Evolutionary conservation across 2,888 invertebrate species (phyloP), one percentile per base, ranked within the genome.

Genomic region (Microplitis deprimator): DNA sequence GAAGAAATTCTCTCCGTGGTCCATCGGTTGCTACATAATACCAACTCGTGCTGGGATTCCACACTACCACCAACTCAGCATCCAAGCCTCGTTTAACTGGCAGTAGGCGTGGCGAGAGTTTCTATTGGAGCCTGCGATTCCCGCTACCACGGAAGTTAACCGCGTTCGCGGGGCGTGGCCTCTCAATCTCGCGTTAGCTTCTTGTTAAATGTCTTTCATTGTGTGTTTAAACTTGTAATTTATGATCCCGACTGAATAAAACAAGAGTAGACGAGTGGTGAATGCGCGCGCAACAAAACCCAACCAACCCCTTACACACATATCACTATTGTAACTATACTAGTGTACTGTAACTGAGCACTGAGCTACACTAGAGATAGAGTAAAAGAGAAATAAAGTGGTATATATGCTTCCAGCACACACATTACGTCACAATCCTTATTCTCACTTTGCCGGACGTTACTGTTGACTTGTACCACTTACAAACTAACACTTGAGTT

Each of bases 201-300:
- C 89, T 89, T 90, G 89, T 90, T 90, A 90, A 90, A 89, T 89
- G 89, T 90, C 89, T 90, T 90, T 90, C 89, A 90, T 90, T 89
- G 89, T 89, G 89, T 90, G 89, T 89, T 90, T 90, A 90, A 90
- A 90, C 89, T 89, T 89, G 89, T 90, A 88, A 90, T 90, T 89
- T 90, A 90, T 90, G 89, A 90, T 89, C 87, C 89, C 87, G 89
- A 90, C 89, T 90, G 89, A 89, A 90, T 90, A 90, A 90, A 89
- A 89, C 89, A 89, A 88, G 88, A 89, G 50, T 50, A 50, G 88
- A 61, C 78, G 79, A 80, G 29, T 29, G 29, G 29, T 29, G 29
- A 29, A 29, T 29, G 77, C 77, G 83, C 79, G 70, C 75, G 77
- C 71, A 68, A 16, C 61, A 64, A 29, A 40, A 69, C 69, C 74